Conservation (phyloP, 2,797 vertebrate species). For the Vireo griseus region DNA sequence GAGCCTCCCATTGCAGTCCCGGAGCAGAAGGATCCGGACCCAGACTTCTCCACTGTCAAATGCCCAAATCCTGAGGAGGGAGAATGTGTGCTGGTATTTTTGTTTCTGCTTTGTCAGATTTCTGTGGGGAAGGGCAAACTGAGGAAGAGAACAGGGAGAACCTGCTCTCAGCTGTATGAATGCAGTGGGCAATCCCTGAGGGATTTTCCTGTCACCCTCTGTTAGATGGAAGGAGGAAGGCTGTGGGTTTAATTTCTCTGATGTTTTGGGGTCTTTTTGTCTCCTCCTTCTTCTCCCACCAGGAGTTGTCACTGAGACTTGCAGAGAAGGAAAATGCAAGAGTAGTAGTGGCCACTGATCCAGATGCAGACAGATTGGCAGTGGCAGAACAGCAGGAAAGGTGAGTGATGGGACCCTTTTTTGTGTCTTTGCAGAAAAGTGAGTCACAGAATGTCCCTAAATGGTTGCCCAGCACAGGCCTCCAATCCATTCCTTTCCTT, state of each 20-base stretch:
- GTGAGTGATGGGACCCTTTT: conserved; percentile 63
- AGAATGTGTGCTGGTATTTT: conserved; percentile 86
- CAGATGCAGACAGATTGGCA: conserved; percentile 92
- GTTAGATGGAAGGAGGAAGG: neutral
- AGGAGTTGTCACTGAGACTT: conserved; percentile 88
- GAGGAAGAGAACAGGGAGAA: neutral
- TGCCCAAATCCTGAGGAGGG: conserved; percentile 97
- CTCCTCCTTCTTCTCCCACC: neutral
- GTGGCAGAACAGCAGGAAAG: conserved; percentile 85
- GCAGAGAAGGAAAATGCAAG: conserved; percentile 84
- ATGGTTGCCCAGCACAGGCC: neutral
- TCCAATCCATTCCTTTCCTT: neutral
- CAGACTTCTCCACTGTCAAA: conserved; percentile 88
- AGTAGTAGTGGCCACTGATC: conserved; percentile 90
- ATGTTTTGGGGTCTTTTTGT: fast-evolving
- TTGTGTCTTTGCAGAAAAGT: neutral
- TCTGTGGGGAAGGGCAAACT: neutral
- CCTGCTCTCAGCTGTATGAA: neutral
- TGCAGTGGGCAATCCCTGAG: neutral
- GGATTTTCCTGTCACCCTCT: neutral
- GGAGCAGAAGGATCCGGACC: conserved; percentile 92
- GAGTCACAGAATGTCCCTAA: neutral
- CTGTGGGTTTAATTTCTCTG: neutral
- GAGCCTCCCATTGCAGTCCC: conserved; percentile 89
- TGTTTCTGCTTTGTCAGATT: neutral